phyloP scores from a whole-genome alignment of 2,797 vertebrate species.

The Chelmon rostratus region DNA sequence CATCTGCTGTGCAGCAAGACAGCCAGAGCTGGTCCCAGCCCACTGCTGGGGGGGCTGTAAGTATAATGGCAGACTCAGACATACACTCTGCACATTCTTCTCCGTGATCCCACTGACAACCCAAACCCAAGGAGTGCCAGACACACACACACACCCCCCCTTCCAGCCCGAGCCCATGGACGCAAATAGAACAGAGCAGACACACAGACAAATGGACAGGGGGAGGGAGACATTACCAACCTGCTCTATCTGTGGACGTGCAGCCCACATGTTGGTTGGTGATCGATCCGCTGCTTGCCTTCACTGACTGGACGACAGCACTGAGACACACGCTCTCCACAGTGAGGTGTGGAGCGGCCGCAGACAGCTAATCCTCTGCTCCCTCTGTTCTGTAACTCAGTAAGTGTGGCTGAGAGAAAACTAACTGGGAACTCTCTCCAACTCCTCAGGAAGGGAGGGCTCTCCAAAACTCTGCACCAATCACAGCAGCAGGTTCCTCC shows the following conservation, averaged over 20 bases:
- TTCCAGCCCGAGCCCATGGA: conserved; percentile 16
- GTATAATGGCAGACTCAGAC: background rate
- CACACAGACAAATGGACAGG: conserved; percentile 31
- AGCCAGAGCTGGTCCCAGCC: background rate
- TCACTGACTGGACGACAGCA: conserved; percentile 30
- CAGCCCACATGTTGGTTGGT: conserved; percentile 73
- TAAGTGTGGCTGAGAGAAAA: conserved; percentile 48
- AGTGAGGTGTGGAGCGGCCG: conserved; percentile 5
- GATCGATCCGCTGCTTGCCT: conserved; percentile 41
- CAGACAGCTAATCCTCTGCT: background rate
- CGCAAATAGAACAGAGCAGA: conserved; percentile 70
- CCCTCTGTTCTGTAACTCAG: conserved; percentile 41
- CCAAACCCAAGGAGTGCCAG: conserved; percentile 42
- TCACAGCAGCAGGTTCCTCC: conserved; percentile 46
- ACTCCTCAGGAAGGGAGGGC: conserved; percentile 73
- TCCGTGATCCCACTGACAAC: conserved; percentile 12
- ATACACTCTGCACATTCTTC: conserved; percentile 3
- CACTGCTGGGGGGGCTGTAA: background rate
- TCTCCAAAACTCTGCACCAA: conserved; percentile 72
- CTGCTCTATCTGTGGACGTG: conserved; percentile 75
- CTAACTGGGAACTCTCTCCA: conserved; percentile 70
- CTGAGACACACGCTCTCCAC: conserved; percentile 1
- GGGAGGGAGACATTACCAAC: conserved; percentile 73
- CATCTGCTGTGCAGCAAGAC: background rate
- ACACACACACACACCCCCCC: conserved; percentile 27